Base-by-base conservation (phyloP, 2,113 vertebrate genomes). In the Pachyramphus minor region DNA sequence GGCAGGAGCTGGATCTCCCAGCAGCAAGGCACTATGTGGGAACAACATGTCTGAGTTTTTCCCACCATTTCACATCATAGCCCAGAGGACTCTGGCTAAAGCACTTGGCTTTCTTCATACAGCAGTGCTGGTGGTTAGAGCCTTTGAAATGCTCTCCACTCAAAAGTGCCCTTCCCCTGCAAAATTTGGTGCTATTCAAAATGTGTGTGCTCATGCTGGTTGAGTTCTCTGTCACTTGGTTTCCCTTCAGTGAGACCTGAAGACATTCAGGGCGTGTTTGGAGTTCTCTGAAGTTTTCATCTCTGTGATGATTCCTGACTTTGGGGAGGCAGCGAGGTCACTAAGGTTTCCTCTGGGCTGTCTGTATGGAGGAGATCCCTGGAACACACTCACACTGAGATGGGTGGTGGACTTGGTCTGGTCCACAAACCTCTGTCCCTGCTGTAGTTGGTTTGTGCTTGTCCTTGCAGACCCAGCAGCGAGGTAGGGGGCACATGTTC, bases 1-100 rank as follows among this genome's bases (percentile, higher is more conserved):
- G 59, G 49, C 41, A 69, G 55, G 20, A 74, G 5, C 27, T 42
- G 44, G 25, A n/a, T 25, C 15, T 87, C 28, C 59, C 5, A 30
- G n/a, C 21, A 59, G 47, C 68, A 42, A 49, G 11, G 22, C 8
- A 6, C 15, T 45, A 0, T 14, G 25, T 37, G 53, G 39, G 27
- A 87, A 6, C 11, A 39, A 8, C 53, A 6, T 0, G 1, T 35
- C 60, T 2, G 9, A 2, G 56, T 58, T 33, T 5, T 63, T 73
- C 31, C 77, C 76, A 24, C 55, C 30, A 20, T 28, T 45, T 64
- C 23, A n/a, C 45, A 31, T 20, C 30, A 3, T 14, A 62, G 33
- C 52, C 56, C 47, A 56, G 45, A 47, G 37, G 11, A 23, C 37
- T 89, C 47, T 4, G 1, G 8, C 37, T 85, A 9, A 16, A 5